Percentiles rank a stretch among this genome's conserved stretches.
Conservation (phyloP, 2,113 vertebrate genomes). For the Psettodes erumei region DNA sequence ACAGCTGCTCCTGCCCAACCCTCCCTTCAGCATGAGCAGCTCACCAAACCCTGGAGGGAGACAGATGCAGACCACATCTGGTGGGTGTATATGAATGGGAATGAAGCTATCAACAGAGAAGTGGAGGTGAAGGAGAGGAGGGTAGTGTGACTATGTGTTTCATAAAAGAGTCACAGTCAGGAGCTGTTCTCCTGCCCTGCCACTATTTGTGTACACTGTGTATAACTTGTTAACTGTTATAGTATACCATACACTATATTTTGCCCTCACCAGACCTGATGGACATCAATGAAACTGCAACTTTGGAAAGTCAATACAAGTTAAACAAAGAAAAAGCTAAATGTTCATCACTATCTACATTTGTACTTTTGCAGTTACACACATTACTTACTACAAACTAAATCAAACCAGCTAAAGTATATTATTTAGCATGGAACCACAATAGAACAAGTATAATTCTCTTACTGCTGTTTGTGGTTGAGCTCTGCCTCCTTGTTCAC, state of each 20-base stretch:
- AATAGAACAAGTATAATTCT: neutral
- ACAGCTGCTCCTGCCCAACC: conserved; percentile 34
- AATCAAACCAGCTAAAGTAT: neutral
- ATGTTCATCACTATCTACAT: no score
- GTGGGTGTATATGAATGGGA: neutral
- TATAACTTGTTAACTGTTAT: neutral
- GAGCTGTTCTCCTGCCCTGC: neutral
- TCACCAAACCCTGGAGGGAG: conserved; percentile 15
- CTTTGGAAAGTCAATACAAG: no score
- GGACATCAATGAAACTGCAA: neutral
- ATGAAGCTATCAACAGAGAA: conserved; percentile 20
- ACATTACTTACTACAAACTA: neutral
- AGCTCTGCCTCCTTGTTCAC: conserved; percentile 98
- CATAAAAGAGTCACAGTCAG: neutral
- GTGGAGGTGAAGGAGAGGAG: conserved; percentile 33
- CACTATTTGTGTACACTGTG: neutral
- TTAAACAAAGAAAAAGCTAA: no score
- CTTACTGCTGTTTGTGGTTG: conserved; percentile 97
- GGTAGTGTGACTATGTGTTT: conserved; percentile 9
- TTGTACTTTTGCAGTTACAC: no score
- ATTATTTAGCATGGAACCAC: neutral
- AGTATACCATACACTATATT: neutral
- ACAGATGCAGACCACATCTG: conserved; percentile 63
- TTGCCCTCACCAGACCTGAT: neutral
- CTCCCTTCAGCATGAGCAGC: conserved; percentile 32